Base-by-base conservation (phyloP, 2,888 invertebrate species). In the Pheosia gnoma region DNA sequence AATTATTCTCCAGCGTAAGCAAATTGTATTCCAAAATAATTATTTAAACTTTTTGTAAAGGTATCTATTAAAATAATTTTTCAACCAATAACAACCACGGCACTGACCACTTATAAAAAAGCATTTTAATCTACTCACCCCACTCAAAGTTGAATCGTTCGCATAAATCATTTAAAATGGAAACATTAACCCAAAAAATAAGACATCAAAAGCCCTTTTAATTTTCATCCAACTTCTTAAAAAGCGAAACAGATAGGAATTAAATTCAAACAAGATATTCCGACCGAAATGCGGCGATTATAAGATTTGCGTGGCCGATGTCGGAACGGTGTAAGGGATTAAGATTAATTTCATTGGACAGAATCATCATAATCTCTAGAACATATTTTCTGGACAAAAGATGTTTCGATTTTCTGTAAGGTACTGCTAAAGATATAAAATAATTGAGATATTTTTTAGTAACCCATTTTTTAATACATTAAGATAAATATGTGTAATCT, bases 181-280 rank as follows among this genome's bases (percentile, higher is more conserved):
- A 53, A 53, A 53, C 53, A 53, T 53, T 53, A 53, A 53, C 36
- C 53, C 37, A 10, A 11, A 36, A 41, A 53, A 53, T 38, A 53
- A 53, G 53, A 53, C 37, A 53, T 53, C 53, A 53, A 53, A 53
- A 5, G 37, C 10, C 1, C 53, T 53, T 53, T 53, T 53, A 53
- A 53, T 53, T 53, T 37, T 53, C 53, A 4, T 37, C 37, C 11
- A 53, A 52, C 52, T 52, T 25, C 52, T 52, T 52, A 36, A 52
- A 36, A 52, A 52, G 52, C 36, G 52, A 52, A 36, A 36, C 36
- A 5, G 37, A 53, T 53, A 53, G 53, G 53, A 53, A 53, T 53
- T 53, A 53, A 53, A 37, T 53, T 53, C 53, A 53, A 53, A 53
- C 37, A 36, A 53, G 53, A 51, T 51, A 25, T 25, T 51, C 51